Base-by-base conservation (phyloP, 1,140 invertebrate species). In the Drosophila truncata region DNA sequence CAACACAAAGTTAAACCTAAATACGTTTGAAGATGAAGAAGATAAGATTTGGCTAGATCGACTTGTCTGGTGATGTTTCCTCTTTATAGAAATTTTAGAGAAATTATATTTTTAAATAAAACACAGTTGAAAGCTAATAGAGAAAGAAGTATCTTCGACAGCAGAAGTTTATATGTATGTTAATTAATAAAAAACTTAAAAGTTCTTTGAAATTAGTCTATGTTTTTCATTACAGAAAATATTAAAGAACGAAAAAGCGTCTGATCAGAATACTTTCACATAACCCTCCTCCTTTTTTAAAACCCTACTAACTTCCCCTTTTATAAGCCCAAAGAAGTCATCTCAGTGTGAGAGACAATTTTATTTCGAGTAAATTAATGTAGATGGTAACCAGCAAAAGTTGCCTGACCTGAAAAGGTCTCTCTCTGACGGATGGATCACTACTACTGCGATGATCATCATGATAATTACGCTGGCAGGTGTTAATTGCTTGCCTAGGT, bases 401-500 rank as follows among this genome's bases (percentile, higher is more conserved):
- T 57, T 66, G 65, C 55, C 76, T 64, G 64, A 79, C 70, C 70
- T 67, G 65, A 57, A 58, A 18, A 52, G 27, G 47, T 29, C n/a
- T 54, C 49, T 52, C 25, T 54, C 50, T 52, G 14, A 14, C 29
- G 35, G 54, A 37, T 25, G 52, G 35, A 18, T 52, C 46, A 62
- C 31, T 29, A 37, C 47, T 37, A 31, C 29, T 14, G 39, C 50
- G 47, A 62, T 69, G 54, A 69, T 62, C 63, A 39, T 78, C 13
- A 78, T 78, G 13, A 78, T 63, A 16, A 72, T 70, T 52, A 70
- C 23, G 58, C n/a, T 78, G 77, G 74, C 84, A 87, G 84, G 84
- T 88, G 83, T 69, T 87, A 87, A 85, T 77, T 85, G 82, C 62
- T 78, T 67, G 27, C 37, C 62, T 76, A 76, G 47, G 37, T 49